Evolutionary conservation across 1,140 invertebrate species (phyloP), one percentile per base, ranked within the genome.

Genomic region (Rhynchophorus ferrugineus): DNA sequence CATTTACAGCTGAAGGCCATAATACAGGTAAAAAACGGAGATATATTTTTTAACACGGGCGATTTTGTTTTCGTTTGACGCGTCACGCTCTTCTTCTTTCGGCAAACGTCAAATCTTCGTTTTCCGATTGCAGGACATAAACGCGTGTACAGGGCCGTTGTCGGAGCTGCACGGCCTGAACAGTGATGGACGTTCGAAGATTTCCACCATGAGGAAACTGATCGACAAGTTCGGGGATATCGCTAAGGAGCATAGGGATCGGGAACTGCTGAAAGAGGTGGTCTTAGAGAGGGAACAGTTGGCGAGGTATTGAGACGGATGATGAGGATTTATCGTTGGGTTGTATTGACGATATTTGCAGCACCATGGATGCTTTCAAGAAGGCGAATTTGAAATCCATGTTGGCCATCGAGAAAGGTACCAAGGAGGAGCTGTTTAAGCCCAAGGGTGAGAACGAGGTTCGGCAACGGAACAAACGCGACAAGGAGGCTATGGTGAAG

Each of bases 301-400:
- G 37, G 76, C 78, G 8, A 73, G 72, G 78, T 79, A 62, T 54
- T 36, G 7, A n/a, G n/a, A n/a, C n/a, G n/a, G n/a, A n/a, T n/a
- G n/a, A n/a, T n/a, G n/a, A n/a, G n/a, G n/a, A n/a, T n/a, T n/a
- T n/a, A n/a, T n/a, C n/a, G n/a, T n/a, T n/a, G n/a, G n/a, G n/a
- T n/a, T n/a, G n/a, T n/a, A 19, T 3, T 37, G 19, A 1, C 19
- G 22, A 38, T 18, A 44, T 22, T 43, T 61, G 50, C 73, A 82
- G 82, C 56, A 78, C 83, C 2, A 69, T 87, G 53, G 78, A 80
- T 57, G 79, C 83, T 42, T 90, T 90, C 67, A 79, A 84, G 61
- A 85, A 87, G 60, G 86, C 85, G 0, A 89, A 88, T 68, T 75
- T 89, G 9, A 73, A 74, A 18, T 81, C 82, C 51, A 79, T 85